These are phyloP conservation scores for Beroe ovata DNA, from an alignment of 37 sponge, comb jelly and placozoan genomes.

Conservation along the genomic window DNA sequence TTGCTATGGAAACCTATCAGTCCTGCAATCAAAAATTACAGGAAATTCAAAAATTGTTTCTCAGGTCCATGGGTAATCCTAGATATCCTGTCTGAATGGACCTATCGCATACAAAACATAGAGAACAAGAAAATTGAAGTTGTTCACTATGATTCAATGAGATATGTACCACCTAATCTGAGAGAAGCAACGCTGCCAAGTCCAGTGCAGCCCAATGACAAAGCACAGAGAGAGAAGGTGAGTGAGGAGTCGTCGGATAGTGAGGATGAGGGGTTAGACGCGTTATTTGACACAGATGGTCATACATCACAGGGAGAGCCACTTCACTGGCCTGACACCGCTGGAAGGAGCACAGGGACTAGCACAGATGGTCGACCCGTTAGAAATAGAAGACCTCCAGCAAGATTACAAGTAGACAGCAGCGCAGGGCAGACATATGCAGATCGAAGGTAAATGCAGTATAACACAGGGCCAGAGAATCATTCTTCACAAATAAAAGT, in stretches of 20 bases:
- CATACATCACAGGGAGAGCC: neutral
- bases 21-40: slow-evolving; percentile 1
- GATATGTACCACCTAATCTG: neutral
- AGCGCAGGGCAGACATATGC: neutral
- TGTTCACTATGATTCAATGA: slow-evolving; percentile 23
- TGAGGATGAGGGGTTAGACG: neutral
- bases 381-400: neutral
- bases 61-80: slow-evolving; percentile 15
- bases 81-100: slow-evolving; percentile 24
- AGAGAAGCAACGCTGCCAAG: neutral
- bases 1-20: slow-evolving; percentile 52
- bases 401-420: neutral
- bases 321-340: neutral
- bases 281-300: neutral
- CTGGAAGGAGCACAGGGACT: neutral
- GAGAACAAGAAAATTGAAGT: slow-evolving; percentile 2
- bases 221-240: no score
- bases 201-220: neutral
- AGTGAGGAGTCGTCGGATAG: neutral
- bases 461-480: no score
- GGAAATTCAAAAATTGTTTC: slow-evolving; percentile 27
- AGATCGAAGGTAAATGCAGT: no score
- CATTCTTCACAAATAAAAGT: no score
- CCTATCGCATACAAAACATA: neutral
- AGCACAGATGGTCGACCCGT: neutral